Percentiles rank a stretch among this genome's conserved stretches.
Evolutionary conservation across 2,797 vertebrate genomes (phyloP).

Genomic region (Sparidentex hasta): DNA sequence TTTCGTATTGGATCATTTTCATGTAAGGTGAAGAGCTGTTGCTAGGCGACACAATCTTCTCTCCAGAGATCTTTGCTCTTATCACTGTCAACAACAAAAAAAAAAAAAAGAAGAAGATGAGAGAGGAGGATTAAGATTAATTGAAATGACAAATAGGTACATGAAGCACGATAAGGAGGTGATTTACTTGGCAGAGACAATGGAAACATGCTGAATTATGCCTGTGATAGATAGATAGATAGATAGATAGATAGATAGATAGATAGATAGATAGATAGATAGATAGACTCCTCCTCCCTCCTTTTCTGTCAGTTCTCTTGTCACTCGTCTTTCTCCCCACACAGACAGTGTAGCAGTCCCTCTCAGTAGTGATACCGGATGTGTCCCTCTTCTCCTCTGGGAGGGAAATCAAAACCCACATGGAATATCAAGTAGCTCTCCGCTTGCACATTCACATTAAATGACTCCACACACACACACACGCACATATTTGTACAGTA

Average conservation of each 20-base stretch:
- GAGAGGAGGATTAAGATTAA: conserved; percentile 37
- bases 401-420: conserved; percentile 78
- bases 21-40: conserved; percentile 88
- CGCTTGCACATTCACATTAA: conserved; percentile 59
- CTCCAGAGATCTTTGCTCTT: conserved; percentile 91
- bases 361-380: conserved; percentile 78
- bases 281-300: conserved; percentile 2
- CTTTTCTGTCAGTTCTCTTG: conserved; percentile 22
- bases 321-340: conserved; percentile 46
- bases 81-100: conserved; percentile 85
- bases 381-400: conserved; percentile 71
- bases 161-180: neutral
- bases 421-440: conserved; percentile 81
- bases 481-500: conserved; percentile 34
- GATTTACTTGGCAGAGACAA: conserved; percentile 26
- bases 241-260: conserved; percentile 17
- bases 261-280: conserved; percentile 11
- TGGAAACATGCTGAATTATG: conserved; percentile 8
- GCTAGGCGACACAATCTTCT: conserved; percentile 91
- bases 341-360: conserved; percentile 49
- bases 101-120: conserved; percentile 14
- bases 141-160: conserved; percentile 22
- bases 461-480: conserved; percentile 25
- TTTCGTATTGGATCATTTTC: conserved; percentile 95
- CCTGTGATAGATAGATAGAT: conserved; percentile 14